These are phyloP conservation scores for Cabera pusaria DNA, from an alignment of 2,888 invertebrate species.

Conservation along the genomic window DNA sequence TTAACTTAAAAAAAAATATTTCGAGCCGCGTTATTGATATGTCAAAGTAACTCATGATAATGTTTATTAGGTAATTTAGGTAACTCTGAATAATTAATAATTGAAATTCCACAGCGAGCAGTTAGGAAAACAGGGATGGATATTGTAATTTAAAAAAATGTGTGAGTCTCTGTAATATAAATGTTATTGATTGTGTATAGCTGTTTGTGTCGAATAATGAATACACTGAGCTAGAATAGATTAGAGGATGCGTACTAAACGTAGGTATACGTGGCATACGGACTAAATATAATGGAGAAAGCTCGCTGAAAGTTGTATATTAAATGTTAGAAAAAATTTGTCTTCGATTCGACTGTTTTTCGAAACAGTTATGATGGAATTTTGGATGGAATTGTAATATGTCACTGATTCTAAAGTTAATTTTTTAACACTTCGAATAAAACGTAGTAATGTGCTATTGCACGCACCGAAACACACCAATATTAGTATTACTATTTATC, in stretches of 20 bases:
- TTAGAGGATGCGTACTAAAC: constrained; percentile 51
- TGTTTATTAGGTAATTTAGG: constrained; percentile 78
- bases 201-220: constrained; percentile 63
- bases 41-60: constrained; percentile 82
- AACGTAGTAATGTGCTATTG: constrained; percentile 80
- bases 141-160: constrained; percentile 68
- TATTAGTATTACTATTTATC: constrained; percentile 50
- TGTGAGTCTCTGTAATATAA: constrained; percentile 76
- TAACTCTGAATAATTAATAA: constrained; percentile 69
- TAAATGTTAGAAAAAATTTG: constrained; percentile 25
- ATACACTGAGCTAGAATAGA: constrained; percentile 68
- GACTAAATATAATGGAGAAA: constrained; percentile 48
- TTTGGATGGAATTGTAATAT: constrained; percentile 70
- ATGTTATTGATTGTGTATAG: constrained; percentile 79
- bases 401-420: constrained; percentile 50
- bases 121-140: constrained; percentile 83
- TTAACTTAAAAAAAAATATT: constrained; percentile 72
- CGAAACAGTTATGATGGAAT: constrained; percentile 58
- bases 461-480: constrained; percentile 79
- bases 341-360: constrained; percentile 35
- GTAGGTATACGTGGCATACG: constrained; percentile 48
- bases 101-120: constrained; percentile 66
- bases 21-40: constrained; percentile 83
- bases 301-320: constrained; percentile 78
- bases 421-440: constrained; percentile 59